phyloP scores from a whole-genome alignment of 2,797 vertebrate species.

The Brachymystax lenok region DNA sequence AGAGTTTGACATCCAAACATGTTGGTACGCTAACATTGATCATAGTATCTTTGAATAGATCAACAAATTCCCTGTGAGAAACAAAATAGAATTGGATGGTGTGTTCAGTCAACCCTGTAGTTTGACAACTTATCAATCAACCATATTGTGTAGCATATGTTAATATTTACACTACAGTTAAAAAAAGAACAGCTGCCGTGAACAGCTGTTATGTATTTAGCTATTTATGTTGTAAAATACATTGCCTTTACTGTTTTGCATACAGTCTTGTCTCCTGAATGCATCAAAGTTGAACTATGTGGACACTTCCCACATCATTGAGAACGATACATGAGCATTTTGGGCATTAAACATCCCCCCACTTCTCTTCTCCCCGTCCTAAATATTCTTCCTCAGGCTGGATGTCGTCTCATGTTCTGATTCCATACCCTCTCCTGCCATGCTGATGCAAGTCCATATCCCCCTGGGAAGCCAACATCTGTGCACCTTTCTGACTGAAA shows the following conservation, averaged over 20 bases:
- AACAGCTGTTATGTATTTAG: too few species aligned
- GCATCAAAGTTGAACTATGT: too few species aligned
- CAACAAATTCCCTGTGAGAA: background rate
- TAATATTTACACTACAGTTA: background rate
- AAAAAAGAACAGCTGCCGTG: too few species aligned
- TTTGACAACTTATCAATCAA: background rate
- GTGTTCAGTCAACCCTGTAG: background rate
- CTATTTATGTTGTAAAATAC: background rate
- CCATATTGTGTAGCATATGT: background rate
- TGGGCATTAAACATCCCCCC: background rate
- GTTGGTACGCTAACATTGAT: background rate
- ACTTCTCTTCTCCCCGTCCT: background rate
- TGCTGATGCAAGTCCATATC: background rate
- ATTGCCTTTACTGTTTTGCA: background rate
- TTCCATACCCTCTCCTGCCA: background rate
- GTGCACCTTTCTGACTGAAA: background rate
- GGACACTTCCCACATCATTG: too few species aligned
- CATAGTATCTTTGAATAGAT: background rate
- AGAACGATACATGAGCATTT: too few species aligned
- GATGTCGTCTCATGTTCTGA: background rate
- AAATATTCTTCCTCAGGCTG: background rate
- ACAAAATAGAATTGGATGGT: too few species aligned
- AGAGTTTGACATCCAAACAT: background rate
- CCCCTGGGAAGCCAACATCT: conserved; percentile 9
- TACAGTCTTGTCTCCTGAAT: too few species aligned